Percentiles rank a stretch among this genome's conserved stretches.
These are phyloP conservation scores for Drosophila cardini DNA, from an alignment of 1,140 invertebrate genomes.

Conservation along the genomic window DNA sequence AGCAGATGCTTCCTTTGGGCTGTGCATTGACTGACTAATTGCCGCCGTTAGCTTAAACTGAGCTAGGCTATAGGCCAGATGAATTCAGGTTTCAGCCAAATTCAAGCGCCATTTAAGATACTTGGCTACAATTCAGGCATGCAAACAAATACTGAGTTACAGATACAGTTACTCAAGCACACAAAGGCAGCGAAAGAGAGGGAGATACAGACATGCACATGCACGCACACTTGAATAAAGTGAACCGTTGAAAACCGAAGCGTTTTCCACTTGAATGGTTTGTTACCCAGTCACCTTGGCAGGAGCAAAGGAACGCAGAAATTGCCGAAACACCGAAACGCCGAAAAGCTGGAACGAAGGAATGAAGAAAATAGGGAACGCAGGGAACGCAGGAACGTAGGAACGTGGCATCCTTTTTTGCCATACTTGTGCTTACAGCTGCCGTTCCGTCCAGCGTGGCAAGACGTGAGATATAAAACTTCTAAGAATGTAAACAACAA, in stretches of 20 bases:
- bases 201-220: constrained; percentile 4
- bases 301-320: background rate
- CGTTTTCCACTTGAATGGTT: constrained; percentile 60
- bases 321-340: no score
- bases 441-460: constrained; percentile 39
- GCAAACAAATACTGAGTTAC: constrained; percentile 11
- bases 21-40: constrained; percentile 17
- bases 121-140: constrained; percentile 22
- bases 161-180: background rate
- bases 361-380: no score
- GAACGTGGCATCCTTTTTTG: constrained; percentile 16
- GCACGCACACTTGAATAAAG: constrained; percentile 19
- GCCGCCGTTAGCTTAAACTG: constrained; percentile 32
- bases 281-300: constrained; percentile 28
- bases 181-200: background rate
- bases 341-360: background rate
- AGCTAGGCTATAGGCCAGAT: constrained; percentile 15
- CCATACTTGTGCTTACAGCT: constrained; percentile 16
- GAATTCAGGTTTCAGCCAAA: constrained; percentile 7
- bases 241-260: constrained; percentile 2
- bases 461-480: constrained; percentile 77
- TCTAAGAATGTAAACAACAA: constrained; percentile 79
- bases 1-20: background rate
- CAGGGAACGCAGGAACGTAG: background rate
- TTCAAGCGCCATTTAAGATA: constrained; percentile 15